phyloP scores from a whole-genome alignment of 2,797 vertebrate species.

The Hypotaenidia philippensis region DNA sequence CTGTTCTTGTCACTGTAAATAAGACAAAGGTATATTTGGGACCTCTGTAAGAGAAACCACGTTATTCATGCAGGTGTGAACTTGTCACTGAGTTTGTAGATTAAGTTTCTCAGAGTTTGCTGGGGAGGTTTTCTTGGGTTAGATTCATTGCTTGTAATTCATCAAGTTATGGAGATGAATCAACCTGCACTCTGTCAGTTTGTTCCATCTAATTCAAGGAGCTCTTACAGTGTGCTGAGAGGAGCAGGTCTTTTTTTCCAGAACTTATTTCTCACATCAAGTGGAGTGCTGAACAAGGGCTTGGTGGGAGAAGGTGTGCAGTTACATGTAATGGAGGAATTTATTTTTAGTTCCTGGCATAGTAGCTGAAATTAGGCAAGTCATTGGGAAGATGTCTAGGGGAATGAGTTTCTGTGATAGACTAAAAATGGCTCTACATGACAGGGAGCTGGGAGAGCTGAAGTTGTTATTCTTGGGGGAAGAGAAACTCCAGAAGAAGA shows the following conservation, averaged over 20 bases:
- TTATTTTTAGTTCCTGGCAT: slow-evolving; percentile 30
- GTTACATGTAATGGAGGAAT: background rate
- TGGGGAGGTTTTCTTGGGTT: background rate
- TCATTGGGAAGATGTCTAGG: background rate
- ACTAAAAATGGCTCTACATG: slow-evolving; percentile 13
- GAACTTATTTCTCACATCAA: background rate
- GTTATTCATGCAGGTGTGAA: accelerated
- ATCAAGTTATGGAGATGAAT: background rate
- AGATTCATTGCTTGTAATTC: background rate
- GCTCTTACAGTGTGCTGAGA: background rate
- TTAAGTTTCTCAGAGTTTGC: background rate
- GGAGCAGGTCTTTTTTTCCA: background rate
- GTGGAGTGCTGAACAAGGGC: background rate
- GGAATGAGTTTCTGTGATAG: background rate
- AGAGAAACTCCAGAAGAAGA: background rate
- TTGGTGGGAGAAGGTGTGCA: background rate
- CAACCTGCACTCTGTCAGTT: background rate
- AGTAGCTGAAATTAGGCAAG: slow-evolving; percentile 34
- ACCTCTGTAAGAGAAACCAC: background rate
- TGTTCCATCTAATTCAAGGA: background rate
- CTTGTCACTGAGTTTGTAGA: background rate
- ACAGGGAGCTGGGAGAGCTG: background rate
- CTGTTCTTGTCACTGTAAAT: background rate
- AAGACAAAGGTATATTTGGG: background rate
- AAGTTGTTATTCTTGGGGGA: background rate